Evolutionary conservation across 2,113 vertebrate species (phyloP), one percentile per base, ranked within the genome.

Genomic region (Stegostoma tigrinum): DNA sequence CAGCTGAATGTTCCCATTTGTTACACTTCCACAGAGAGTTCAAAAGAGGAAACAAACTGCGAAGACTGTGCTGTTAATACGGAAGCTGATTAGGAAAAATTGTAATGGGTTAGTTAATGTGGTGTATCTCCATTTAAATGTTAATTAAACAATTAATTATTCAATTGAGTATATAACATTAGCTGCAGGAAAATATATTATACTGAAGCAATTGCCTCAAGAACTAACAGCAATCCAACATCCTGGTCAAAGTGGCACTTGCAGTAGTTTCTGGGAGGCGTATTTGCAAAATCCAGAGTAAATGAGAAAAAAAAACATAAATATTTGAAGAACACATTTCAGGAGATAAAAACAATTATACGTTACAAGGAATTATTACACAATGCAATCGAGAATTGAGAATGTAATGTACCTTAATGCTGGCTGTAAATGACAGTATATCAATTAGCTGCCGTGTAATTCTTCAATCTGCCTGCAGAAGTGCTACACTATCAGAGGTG

Each of bases 111-210:
- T 95, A 15, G 94, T 95, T 95, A 95, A 95, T 72, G 45, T 75
- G 68, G 68, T 72, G 38, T 75, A 72, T 48, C 67, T 15, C 94
- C 68, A 48, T 48, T 48, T 72, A 72, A 72, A 70, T 95, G 94
- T 95, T 95, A 95, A 95, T 95, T 75, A 95, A 95, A 95, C 94
- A 75, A 95, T 95, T 95, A 95, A 95, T 93, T 93, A 93, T 93
- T 93, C 61, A 95, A 95, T 95, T 95, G 68, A 95, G 94, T 45
- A 95, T 72, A 72, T 75, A 95, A 48, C 48, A 15, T 72, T 70
- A 52, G 66, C 94, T 95, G 94, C 67, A 95, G 94, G 68, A 52
- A 45, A 95, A 72, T 72, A 95, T 72, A 52, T 95, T 95, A 52
- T 10, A 52, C 67, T 52, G 23, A 34, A 67, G 68, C 21, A 38